Base-by-base conservation (phyloP, 1,140 invertebrate species). In the Aphelinus certus region DNA sequence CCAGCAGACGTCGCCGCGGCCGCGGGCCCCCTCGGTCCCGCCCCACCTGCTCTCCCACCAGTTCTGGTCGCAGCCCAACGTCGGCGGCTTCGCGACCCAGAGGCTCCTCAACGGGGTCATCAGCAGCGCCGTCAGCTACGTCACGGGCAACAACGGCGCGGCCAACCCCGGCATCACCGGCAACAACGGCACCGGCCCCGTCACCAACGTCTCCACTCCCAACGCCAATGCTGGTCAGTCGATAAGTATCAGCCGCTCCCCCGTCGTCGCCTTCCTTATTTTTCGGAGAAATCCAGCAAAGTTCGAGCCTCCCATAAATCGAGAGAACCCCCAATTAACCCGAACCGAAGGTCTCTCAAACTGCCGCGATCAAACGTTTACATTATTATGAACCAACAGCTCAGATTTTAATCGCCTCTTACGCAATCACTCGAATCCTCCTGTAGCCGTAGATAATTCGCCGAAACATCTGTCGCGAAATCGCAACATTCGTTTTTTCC, bases 41-140 rank as follows among this genome's bases (percentile, higher is more conserved):
- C 82, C 88, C 58, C 87, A 87, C 79, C 79, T 87, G 71, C 70
- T 89, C 81, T 79, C 90, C 77, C 87, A 84, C 75, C 86, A 87
- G 55, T 88, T 88, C 70, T 88, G 86, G 86, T 82, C 86, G 60
- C 87, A 86, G 56, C 81, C 82, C 73, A 89, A 88, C 80, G 88
- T 90, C 73, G 90, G 90, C 78, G 88, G 89, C 79, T 90, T 89
- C 57, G 88, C 90, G 68, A 86, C 87, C 68, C 86, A 85, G 79
- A 85, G 84, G 84, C 81, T 86, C 78, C 83, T 83, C 75, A 90
- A 83, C 79, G 89, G 85, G 72, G 88, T 83, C 68, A 90, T 85
- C 73, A 87, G 83, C 72, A 88, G 85, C 71, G 84, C 85, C 45
- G 87, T 88, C n/a, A 85, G 80, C 70, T 88, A 88, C 61, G 86